Evolutionary conservation across 2,797 vertebrate species (phyloP), one percentile per base, ranked within the genome.

Genomic region (Hippoglossus hippoglossus): DNA sequence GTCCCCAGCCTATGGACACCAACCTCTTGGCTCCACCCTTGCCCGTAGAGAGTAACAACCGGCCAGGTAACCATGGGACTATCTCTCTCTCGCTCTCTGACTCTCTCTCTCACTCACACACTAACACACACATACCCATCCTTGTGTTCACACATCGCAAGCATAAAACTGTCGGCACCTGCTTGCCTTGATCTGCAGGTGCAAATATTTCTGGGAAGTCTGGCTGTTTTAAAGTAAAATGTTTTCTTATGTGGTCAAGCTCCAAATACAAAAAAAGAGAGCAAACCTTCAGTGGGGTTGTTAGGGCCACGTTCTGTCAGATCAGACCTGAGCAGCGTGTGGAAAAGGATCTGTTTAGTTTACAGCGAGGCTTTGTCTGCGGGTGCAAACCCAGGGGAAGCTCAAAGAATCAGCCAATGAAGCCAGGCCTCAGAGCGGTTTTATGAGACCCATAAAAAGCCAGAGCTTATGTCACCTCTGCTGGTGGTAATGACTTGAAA

Each of bases 1-100:
- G 96, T 85, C 96, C 97, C 57, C 98, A 99, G 86, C 97, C 97
- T 28, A 99, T 99, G 98, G 98, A 99, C 87, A 96, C 94, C 73
- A 98, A 96, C 83, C 95, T 99, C 90, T 91, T 98, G 95, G 96
- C 89, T 25, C 97, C 97, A 5, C 77, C 95, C n/a, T 90, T 98
- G 91, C 94, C 96, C 51, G 76, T 95, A n/a, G 97, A 98, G 56
- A 91, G 94, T 88, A 95, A 93, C 94, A 95, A 95, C 85, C 95
- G 97, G 90, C 87, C 96, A 96, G 98, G 98, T 96, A 93, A 93
- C 82, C 28, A 71, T 67, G 67, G 63, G 19, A 18, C 53, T 58
- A 22, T 62, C 18, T 36, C 26, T 31, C 57, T 55, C 5, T 7
- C 25, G 39, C 57, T 41, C 21, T 44, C 39, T 25, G 21, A 46